These are phyloP conservation scores for Microcebus tavaratra DNA, from an alignment of 2,113 vertebrate species.

Conservation along the genomic window DNA sequence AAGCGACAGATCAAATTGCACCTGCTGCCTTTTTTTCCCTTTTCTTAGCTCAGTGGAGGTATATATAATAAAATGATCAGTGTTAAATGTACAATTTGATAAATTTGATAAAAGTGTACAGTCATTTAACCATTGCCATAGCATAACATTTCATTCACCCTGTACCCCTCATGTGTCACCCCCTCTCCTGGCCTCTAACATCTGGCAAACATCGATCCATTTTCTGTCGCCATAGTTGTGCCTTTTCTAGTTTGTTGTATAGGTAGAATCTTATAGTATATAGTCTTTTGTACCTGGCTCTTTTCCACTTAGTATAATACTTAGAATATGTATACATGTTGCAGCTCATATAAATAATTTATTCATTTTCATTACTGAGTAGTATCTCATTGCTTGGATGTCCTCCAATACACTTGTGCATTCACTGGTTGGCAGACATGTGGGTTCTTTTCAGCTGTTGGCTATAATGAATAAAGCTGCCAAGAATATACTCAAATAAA, in stretches of 20 bases:
- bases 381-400: background rate
- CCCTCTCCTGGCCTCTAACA: too few relatives aligned
- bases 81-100: background rate
- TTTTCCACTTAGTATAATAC: background rate
- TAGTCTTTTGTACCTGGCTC: background rate
- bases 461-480: background rate
- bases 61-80: background rate
- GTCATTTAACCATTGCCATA: background rate
- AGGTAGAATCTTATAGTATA: fast-evolving
- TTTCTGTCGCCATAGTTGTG: background rate
- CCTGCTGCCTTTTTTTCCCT: background rate
- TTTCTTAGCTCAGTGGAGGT: background rate
- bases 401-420: background rate
- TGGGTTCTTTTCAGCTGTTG: background rate
- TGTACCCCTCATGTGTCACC: background rate
- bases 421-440: background rate
- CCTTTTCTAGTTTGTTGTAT: background rate
- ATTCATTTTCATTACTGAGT: background rate
- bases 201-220: background rate
- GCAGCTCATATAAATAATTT: background rate
- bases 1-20: background rate
- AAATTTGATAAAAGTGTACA: background rate
- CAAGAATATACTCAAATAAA: background rate
- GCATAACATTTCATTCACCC: background rate
- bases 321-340: background rate